A percentile compares a stretch with the other conserved stretches of the same genome.
Conservation (phyloP, 2,113 vertebrate genomes). For the Tetrax tetrax region DNA sequence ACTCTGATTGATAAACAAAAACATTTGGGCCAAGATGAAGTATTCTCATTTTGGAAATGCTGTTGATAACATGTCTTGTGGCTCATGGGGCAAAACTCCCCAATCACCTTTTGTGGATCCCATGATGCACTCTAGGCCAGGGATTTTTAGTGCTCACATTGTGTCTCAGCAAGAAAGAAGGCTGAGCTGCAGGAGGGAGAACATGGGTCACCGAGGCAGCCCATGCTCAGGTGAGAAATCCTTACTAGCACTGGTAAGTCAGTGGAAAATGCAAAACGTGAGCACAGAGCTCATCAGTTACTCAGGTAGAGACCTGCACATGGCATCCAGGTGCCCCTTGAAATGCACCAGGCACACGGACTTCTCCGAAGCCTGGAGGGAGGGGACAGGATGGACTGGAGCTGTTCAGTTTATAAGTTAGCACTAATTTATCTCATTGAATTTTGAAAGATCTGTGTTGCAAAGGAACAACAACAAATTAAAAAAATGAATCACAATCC, state of each 20-base stretch:
- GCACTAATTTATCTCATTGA: not conserved
- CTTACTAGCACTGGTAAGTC: not conserved
- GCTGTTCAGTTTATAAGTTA: not conserved
- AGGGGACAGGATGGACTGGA: not conserved
- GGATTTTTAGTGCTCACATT: not conserved
- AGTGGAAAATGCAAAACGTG: not conserved
- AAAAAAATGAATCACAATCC: not conserved
- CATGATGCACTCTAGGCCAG: not conserved
- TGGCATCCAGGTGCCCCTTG: not conserved
- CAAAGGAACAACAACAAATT: not conserved
- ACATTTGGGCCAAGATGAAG: not conserved
- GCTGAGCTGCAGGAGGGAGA: not conserved
- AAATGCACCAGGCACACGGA: not conserved
- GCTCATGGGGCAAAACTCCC: too few species aligned
- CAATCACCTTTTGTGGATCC: not conserved
- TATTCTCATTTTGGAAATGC: not conserved
- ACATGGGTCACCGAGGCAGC: accelerated
- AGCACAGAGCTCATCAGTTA: not conserved
- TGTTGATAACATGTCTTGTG: not conserved
- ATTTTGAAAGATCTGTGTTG: not conserved
- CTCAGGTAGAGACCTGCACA: not conserved
- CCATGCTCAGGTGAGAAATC: not conserved
- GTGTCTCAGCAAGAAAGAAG: not conserved
- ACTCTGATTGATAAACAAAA: not conserved
- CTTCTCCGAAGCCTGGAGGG: not conserved